These are phyloP conservation scores for Atta cephalotes DNA, from an alignment of 1,140 invertebrate genomes.

Conservation along the genomic window DNA sequence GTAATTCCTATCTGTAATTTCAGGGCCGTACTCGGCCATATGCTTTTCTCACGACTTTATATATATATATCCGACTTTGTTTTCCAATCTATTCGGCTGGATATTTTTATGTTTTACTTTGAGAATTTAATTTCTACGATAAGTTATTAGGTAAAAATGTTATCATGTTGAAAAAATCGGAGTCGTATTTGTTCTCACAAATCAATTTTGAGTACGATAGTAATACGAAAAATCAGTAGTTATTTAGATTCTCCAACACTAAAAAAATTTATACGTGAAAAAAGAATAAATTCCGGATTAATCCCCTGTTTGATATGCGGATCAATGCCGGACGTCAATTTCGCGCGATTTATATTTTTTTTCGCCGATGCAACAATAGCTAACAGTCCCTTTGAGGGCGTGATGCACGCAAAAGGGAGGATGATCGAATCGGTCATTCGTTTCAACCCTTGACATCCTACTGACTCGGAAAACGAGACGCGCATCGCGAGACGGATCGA, in stretches of 20 bases:
- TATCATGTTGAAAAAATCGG: neutral
- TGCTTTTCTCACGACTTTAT: constrained; percentile 10
- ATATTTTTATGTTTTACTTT: neutral
- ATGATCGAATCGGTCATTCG: constrained; percentile 40
- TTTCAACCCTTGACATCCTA: constrained; percentile 47
- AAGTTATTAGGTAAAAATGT: neutral
- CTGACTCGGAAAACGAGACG: constrained; percentile 47
- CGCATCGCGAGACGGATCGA: constrained; percentile 39
- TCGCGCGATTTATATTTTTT: constrained; percentile 46
- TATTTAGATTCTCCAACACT: neutral
- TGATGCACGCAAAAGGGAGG: constrained; percentile 2
- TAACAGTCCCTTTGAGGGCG: constrained; percentile 53
- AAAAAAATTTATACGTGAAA: neutral
- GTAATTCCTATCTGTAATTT: constrained; percentile 56
- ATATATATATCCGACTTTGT: neutral
- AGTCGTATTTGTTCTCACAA: neutral
- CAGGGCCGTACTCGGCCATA: constrained; percentile 51
- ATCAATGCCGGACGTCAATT: constrained; percentile 24
- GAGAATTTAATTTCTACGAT: neutral
- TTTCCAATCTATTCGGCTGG: no score
- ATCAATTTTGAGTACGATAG: neutral
- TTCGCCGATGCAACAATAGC: constrained; percentile 35
- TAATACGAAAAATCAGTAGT: neutral
- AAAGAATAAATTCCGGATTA: constrained; percentile 38
- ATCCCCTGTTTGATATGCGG: constrained; percentile 30